phyloP scores from a whole-genome alignment of 2,113 vertebrate species.

The Rhombomys opimus region DNA sequence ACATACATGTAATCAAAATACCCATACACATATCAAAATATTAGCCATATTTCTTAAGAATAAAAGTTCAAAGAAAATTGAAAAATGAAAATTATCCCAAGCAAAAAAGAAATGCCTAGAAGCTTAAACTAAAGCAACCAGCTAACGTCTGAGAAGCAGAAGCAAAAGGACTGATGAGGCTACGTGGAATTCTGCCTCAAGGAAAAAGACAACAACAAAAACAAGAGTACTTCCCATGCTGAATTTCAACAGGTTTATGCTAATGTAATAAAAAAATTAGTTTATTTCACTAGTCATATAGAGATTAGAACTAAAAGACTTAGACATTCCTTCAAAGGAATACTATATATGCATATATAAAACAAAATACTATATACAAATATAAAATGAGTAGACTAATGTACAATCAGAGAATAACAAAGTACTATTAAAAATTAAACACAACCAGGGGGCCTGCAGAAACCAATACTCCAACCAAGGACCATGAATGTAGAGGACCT shows the following conservation, averaged over 20 bases:
- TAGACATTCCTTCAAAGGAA: background rate
- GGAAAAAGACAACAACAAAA: background rate
- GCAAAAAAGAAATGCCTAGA: constrained; percentile 31
- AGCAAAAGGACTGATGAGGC: background rate
- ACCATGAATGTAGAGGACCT: no score
- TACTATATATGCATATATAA: background rate
- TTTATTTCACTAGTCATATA: background rate
- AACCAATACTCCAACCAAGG: no score
- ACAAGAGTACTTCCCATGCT: no score
- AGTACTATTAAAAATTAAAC: background rate
- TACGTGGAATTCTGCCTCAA: background rate
- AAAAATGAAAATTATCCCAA: constrained; percentile 40
- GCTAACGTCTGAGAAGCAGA: background rate
- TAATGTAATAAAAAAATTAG: background rate
- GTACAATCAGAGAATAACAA: background rate
- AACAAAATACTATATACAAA: background rate
- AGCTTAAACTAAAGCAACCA: background rate
- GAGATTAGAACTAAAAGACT: background rate
- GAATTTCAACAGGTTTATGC: background rate
- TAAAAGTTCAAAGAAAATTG: constrained; percentile 5
- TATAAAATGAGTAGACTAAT: background rate
- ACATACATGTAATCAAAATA: background rate
- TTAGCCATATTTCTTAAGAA: constrained; percentile 26
- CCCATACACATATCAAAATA: background rate
- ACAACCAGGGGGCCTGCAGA: background rate